Conservation (phyloP, 1,140 invertebrate genomes). For the Sweltsa coloradensis region DNA sequence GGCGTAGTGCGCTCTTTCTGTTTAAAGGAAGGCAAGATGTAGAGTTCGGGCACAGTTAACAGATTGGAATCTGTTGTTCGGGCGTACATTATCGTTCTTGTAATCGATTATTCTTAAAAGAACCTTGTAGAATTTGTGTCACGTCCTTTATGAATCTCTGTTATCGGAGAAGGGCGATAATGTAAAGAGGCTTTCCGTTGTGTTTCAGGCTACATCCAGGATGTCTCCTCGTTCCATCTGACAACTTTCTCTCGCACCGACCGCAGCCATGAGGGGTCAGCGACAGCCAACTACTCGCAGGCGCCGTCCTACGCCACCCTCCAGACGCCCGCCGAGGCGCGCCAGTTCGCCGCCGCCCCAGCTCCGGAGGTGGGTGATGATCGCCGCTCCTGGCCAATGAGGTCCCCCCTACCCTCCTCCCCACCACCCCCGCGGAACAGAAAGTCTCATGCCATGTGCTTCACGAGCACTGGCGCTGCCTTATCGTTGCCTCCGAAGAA, state of each 20-base stretch:
- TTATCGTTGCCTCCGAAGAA: conserved; percentile 73
- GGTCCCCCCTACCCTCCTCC: not conserved
- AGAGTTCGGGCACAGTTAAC: no score
- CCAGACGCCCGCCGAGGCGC: conserved; percentile 40
- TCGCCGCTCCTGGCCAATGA: conserved; percentile 29
- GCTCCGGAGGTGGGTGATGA: no score
- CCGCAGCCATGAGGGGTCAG: conserved; percentile 15
- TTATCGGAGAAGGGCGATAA: no score
- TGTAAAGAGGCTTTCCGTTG: conserved; percentile 13
- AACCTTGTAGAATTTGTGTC: no score
- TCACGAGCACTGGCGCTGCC: conserved; percentile 67
- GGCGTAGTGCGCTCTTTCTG: no score
- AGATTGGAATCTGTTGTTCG: no score
- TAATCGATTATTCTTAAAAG: no score
- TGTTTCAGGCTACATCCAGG: conserved; percentile 43
- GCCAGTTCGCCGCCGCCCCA: conserved; percentile 28
- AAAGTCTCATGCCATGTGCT: conserved; percentile 64
- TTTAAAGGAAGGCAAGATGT: no score
- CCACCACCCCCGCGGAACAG: conserved; percentile 31
- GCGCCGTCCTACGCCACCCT: conserved; percentile 48
- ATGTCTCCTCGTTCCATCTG: conserved; percentile 46
- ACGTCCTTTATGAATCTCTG: no score
- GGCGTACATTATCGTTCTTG: no score
- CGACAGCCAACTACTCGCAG: no score
- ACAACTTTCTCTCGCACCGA: conserved; percentile 34